Evolutionary conservation across 1,140 invertebrate species (phyloP), one percentile per base, ranked within the genome.

Genomic region (Geopemphigus sp.): DNA sequence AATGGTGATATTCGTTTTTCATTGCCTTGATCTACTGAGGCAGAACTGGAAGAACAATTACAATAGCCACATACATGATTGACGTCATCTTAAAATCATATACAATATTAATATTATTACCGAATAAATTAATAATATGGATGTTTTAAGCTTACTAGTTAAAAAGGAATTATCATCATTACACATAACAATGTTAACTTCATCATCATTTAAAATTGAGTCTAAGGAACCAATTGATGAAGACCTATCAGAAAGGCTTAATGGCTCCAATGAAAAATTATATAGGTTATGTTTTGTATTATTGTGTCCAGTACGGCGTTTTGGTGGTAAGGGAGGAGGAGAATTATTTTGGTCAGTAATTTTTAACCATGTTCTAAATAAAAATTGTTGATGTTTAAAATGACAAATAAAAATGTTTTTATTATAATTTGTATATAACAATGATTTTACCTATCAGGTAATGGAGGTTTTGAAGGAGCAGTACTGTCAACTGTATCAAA

Each of bases 391-490:
- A 50, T 54, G 5, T 57, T 32, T 15, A 59, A 39, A 17, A 50
- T 19, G 50, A 80, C 32, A 66, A 17, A 19, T 14, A 1, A 76
- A 0, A 45, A 45, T 24, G 15, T 45, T 45, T 56, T 15, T 22
- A 56, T 29, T 8, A 59, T 4, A 57, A 39, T 39, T 39, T 8
- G 39, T 45, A 39, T 26, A 24, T 14, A 47, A 47, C 47, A 15
- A 81, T 61, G 61, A 82, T 84, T 82, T 86, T 85, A 91, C 91
- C 91, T 87, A 83, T 90, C 89, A 57, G 93, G 93, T 83, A 94
- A 87, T 63, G 94, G 94, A 61, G 95, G 95, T 87, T 96, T 96
- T 5, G 94, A 94, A 72, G 94, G 94, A 78, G 93, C 90, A 72
- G 85, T 86, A 86, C 88, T 80, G 47, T 80, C 78, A 50, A 61